A percentile compares a stretch with the other conserved stretches of the same genome.
Evolutionary conservation across 2,113 vertebrate species (phyloP).

Genomic region (Nothocercus julius): DNA sequence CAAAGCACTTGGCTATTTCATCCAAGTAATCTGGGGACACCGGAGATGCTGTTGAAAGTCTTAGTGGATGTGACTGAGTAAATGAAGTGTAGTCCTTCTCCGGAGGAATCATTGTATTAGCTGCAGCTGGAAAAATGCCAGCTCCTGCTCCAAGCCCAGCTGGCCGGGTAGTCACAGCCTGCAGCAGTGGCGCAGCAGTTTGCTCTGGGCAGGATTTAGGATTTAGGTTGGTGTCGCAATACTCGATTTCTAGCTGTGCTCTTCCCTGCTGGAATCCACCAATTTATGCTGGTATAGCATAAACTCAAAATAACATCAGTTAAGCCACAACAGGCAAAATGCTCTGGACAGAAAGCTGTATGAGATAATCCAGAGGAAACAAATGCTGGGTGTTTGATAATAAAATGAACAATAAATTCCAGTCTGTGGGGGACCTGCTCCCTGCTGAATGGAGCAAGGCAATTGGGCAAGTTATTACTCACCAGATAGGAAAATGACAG

Average conservation of each 20-base stretch:
- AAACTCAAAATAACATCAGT: not conserved
- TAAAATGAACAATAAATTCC: not conserved
- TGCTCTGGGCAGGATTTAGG: not conserved
- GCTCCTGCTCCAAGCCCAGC: not conserved
- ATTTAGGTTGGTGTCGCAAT: fast-evolving
- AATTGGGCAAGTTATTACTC: not conserved
- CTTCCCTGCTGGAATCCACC: not conserved
- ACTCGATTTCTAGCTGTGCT: not conserved
- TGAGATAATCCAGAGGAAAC: not conserved
- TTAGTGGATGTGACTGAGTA: not conserved
- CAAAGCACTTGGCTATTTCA: not conserved
- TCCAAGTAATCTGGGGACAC: not conserved
- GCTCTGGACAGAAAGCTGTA: not conserved
- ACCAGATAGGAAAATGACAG: not conserved
- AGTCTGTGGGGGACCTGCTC: not conserved
- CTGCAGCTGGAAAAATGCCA: not conserved
- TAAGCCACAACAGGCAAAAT: not conserved
- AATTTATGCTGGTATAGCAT: not conserved
- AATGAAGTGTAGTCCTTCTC: not conserved
- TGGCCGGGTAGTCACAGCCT: not conserved
- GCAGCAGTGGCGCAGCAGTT: not conserved
- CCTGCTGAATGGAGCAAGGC: not conserved
- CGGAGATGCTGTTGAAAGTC: not conserved
- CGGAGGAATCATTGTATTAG: not conserved
- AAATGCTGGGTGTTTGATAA: fast-evolving